Evolutionary conservation across 2,888 invertebrate species (phyloP), one percentile per base, ranked within the genome.

Genomic region (Sussaba pulchella): DNA sequence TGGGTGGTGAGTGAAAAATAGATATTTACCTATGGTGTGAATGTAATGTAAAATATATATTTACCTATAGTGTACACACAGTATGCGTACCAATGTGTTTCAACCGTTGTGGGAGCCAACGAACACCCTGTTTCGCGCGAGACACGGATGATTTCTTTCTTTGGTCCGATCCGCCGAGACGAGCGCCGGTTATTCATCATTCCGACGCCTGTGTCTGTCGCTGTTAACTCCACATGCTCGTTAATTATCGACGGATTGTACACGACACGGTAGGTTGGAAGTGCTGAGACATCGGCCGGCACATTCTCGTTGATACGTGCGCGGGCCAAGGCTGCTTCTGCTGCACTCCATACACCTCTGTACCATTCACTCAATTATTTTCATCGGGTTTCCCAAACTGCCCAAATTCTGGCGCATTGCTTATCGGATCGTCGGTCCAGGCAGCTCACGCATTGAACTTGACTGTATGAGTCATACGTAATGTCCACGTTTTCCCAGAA

Each of bases 161-260:
- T 45, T 47, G 57, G 54, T 67, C 57, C 71, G 64, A 78, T 71
- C 73, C 67, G 36, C 67, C 57, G 63, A 9, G 64, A 21, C 14
- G 19, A 66, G 52, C 77, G 39, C 81, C 67, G 78, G 78, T 69
- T 78, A 84, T 84, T 83, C 83, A 84, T 84, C 83, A 83, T 83
- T 82, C 78, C 78, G 78, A 83, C 83, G 82, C 83, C 84, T 81
- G 76, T 73, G 71, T 57, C 80, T 80, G 80, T 80, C 83, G 73
- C 71, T 45, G 57, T 3, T 70, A 81, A 78, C 81, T 64, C 78
- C 74, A 70, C 70, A 66, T 50, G 81, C 76, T 84, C 83, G 81
- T 83, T 84, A 84, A 84, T 84, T 84, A 82, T 76, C 78, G 39
- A 54, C 72, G 78, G 82, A 83, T 84, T 83, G 83, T 81, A 80